phyloP scores from a whole-genome alignment of 2,113 vertebrate species.

The Melanerpes formicivorus region DNA sequence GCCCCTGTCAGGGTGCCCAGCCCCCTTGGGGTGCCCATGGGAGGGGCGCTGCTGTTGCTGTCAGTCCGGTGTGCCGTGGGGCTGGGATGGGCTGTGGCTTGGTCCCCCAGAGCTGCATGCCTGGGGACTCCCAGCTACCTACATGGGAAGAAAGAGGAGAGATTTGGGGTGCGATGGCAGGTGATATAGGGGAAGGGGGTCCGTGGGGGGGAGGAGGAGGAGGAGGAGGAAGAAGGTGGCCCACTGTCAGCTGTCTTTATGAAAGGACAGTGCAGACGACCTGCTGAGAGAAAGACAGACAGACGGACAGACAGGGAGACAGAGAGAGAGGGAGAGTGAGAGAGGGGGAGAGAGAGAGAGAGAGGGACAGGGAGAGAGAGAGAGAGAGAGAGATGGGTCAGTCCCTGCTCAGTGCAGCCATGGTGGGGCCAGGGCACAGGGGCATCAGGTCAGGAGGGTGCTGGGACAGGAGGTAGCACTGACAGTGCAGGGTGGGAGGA shows the following conservation, averaged over 20 bases:
- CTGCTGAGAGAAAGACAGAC: slow-evolving; percentile 84
- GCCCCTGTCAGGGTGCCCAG: background rate
- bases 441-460: slow-evolving; percentile 23
- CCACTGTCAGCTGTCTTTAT: slow-evolving; percentile 96
- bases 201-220: slow-evolving; percentile 86
- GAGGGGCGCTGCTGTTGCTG: background rate
- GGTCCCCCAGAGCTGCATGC: background rate
- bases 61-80: background rate
- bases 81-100: slow-evolving; percentile 5
- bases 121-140: slow-evolving; percentile 76
- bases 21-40: background rate
- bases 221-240: slow-evolving; percentile 82
- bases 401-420: slow-evolving; percentile 58
- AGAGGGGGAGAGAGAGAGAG: slow-evolving; percentile 76
- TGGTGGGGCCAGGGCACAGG: slow-evolving; percentile 51
- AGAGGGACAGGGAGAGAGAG: slow-evolving; percentile 77
- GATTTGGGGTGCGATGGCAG: slow-evolving; percentile 86
- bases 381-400: slow-evolving; percentile 80
- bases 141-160: slow-evolving; percentile 87
- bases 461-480: background rate
- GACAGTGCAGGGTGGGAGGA: background rate
- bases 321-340: slow-evolving; percentile 76
- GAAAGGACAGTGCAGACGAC: slow-evolving; percentile 98
- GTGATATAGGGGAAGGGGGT: slow-evolving; percentile 82
- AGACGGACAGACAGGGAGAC: slow-evolving; percentile 64